Evolutionary conservation across 2,797 vertebrate genomes (phyloP), one percentile per base, ranked within the genome.

Genomic region (Otolemur crassicaudatus): DNA sequence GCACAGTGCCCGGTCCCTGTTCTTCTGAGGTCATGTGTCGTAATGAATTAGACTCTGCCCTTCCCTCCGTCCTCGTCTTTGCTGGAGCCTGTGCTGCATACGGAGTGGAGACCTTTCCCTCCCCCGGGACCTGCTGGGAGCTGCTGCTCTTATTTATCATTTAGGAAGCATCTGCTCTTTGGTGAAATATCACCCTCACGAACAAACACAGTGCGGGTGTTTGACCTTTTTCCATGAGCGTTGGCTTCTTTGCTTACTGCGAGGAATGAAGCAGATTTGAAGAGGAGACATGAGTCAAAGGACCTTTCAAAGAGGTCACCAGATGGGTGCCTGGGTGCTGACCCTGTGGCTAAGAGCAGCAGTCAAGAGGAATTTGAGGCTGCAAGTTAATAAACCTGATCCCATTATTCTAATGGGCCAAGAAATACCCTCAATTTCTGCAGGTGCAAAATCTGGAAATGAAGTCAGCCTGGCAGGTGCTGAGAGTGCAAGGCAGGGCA

Each of bases 101-200:
- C 22, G 19, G 81, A 90, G 29, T 20, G 22, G 77, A 96, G 87
- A 56, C 34, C 53, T 86, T 43, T 83, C 69, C 34, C 58, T 94
- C 94, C 88, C 85, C 46, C 0, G 23, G 69, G 81, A 75, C 53
- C 31, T 2, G 46, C 0, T 1, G 69, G 87, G 40, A 92, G 56
- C 82, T 34, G 85, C 70, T 70, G 84, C 46, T 96, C 75, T 85
- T 96, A 95, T 97, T 96, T 97, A 95, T 97, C 97, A 95, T 96
- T 97, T 97, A 97, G 95, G 96, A 97, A 98, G 96, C 97, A 97
- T 97, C 96, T 97, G 96, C 63, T 97, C 94, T 97, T 96, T 87
- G 94, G 96, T 96, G 97, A 97, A 98, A 98, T 97, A 97, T 94
- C 96, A 96, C 91, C 87, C 92, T 96, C 19, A 0, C 89, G 96